Conservation (phyloP, 2,113 vertebrate genomes). For the Tringa solitaria region DNA sequence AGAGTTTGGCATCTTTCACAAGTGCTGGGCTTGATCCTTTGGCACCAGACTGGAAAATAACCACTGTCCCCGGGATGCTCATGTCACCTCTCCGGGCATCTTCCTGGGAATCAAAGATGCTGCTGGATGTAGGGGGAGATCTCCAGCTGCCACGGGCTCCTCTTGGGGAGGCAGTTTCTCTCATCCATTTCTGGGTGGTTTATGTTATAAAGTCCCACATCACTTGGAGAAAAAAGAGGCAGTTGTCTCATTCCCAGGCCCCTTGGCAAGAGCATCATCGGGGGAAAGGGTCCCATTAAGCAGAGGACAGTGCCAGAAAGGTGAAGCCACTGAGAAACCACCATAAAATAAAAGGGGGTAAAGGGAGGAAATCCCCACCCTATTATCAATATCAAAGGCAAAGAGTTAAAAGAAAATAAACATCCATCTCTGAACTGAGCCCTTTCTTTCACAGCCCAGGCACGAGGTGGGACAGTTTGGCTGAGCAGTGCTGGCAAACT, state of each 20-base stretch:
- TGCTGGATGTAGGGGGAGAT: not conserved
- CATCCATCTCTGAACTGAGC: not conserved
- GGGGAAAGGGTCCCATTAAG: not conserved
- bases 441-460: not conserved
- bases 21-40: fast-evolving
- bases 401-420: not conserved
- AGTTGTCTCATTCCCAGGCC: not conserved
- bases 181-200: not conserved
- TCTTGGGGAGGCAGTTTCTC: not conserved
- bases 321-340: not conserved
- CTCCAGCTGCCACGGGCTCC: not conserved
- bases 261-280: not conserved
- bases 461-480: not conserved
- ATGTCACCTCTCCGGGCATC: not conserved
- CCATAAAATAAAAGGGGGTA: not conserved
- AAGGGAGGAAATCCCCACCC: not conserved
- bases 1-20: not conserved
- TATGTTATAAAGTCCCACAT: not conserved
- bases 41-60: not conserved
- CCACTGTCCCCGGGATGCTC: not conserved
- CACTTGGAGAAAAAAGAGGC: not conserved
- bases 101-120: not conserved
- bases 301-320: not conserved
- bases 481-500: not conserved
- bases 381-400: not conserved